A percentile compares a stretch with the other conserved stretches of the same genome.
Conservation (phyloP, 1,140 invertebrate species). For the Diuraphis noxia region DNA sequence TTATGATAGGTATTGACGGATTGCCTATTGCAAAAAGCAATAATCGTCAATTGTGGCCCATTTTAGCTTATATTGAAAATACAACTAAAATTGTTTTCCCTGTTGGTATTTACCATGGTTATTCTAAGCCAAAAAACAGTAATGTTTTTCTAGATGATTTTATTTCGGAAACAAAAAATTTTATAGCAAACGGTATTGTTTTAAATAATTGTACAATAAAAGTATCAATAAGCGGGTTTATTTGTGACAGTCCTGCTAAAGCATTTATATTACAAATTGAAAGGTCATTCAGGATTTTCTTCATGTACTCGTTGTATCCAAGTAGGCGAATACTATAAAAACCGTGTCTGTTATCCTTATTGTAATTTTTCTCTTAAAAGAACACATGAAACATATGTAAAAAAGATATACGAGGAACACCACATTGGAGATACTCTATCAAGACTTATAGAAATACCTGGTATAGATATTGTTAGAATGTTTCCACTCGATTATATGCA, state of each 20-base stretch:
- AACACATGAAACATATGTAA: background rate
- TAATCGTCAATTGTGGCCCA: background rate
- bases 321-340: background rate
- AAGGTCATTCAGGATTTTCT: background rate
- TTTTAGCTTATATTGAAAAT: background rate
- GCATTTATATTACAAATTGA: background rate
- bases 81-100: background rate
- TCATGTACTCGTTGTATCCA: no score
- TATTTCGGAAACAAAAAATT: background rate
- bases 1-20: background rate
- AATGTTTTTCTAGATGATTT: background rate
- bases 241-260: conserved; percentile 10
- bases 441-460: background rate
- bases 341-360: background rate
- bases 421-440: background rate
- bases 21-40: background rate
- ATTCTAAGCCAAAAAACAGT: background rate
- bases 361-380: background rate
- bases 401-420: background rate
- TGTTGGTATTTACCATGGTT: background rate
- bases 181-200: background rate
- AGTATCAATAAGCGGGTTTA: background rate
- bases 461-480: background rate
- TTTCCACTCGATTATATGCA: conserved; percentile 20
- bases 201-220: background rate